Percentiles rank a stretch among this genome's conserved stretches.
phyloP scores from a whole-genome alignment of 2,797 vertebrate genomes.

The Neopelma chrysocephalum region DNA sequence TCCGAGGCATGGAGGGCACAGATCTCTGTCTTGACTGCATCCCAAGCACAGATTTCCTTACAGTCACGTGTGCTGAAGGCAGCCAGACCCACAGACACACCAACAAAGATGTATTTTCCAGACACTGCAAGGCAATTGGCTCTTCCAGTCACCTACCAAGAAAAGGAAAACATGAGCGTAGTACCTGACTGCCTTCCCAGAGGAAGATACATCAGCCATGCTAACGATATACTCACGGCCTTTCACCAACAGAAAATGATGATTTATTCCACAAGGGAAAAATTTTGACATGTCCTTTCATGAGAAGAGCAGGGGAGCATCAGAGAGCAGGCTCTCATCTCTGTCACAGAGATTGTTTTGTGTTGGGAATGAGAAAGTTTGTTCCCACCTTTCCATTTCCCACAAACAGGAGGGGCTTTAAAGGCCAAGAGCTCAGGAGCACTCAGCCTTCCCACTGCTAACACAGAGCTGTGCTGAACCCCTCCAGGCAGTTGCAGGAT shows the following conservation, averaged over 20 bases:
- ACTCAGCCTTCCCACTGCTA: not conserved
- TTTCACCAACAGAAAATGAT: not conserved
- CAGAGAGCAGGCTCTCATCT: not conserved
- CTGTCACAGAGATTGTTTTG: not conserved
- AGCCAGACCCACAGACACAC: slow-evolving; percentile 78
- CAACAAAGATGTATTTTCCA: slow-evolving; percentile 80
- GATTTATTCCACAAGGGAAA: not conserved
- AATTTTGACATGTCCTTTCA: not conserved
- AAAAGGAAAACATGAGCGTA: not conserved
- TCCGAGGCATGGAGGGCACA: slow-evolving; percentile 74
- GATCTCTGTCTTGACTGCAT: slow-evolving; percentile 77
- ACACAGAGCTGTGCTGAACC: not conserved
- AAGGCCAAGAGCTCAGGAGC: not conserved
- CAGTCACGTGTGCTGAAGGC: slow-evolving; percentile 72
- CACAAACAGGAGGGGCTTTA: not conserved
- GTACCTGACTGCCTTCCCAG: not conserved
- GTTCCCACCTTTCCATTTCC: not conserved
- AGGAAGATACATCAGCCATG: not conserved
- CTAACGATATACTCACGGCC: rapidly evolving
- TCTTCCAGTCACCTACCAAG: slow-evolving; percentile 76
- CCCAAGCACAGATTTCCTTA: slow-evolving; percentile 72
- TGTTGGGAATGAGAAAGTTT: not conserved
- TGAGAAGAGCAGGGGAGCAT: not conserved
- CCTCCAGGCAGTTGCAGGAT: not conserved
- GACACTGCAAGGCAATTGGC: slow-evolving; percentile 81